Evolutionary conservation across 2,797 vertebrate genomes (phyloP), one percentile per base, ranked within the genome.

Genomic region (Coreius guichenoti): DNA sequence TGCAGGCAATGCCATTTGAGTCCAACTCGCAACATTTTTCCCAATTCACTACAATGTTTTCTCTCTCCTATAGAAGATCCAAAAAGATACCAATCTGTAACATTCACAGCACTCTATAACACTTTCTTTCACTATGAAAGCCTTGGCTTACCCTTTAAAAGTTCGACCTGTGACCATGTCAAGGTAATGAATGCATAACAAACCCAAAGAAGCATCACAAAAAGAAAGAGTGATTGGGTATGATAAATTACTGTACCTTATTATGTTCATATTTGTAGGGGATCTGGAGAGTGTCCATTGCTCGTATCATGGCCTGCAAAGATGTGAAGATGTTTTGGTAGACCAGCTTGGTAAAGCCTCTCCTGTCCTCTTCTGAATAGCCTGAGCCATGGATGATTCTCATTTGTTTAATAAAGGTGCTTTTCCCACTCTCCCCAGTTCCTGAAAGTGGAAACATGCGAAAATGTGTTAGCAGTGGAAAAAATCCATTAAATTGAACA

Each of bases 381-480:
- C 98, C 98, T 0, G 97, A 96, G 65, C 98, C 97, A 19, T 99
- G 97, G 89, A 99, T 99, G 94, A 99, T 99, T 93, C 98, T 95
- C 98, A 99, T 99, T 92, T 99, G 98, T 67, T 99, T 99, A 91
- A 99, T 98, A 72, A 99, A 99, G 0, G 98, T 99, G 91, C 98
- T 99, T 94, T 99, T 99, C 82, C 98, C 98, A 84, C 98, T 99
- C 92, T 99, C 98, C 87, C 98, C 98, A 21, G 98, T 99, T 80
- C 98, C 98, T 99, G 63, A 78, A 77, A 84, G 17, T 2, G 5
- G 36, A 69, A 16, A 70, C 19, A 56, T 39, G 39, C 0, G 21
- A 45, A 80, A 58, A 65, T 16, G 17, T 23, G 43, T 49, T 67
- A 80, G 43, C 3, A 23, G 13, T 49, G 61, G 9, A 29, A 63